A percentile compares a stretch with the other conserved stretches of the same genome.
These are phyloP conservation scores for Coptodon rendalli DNA, from an alignment of 2,113 vertebrate species.

Conservation along the genomic window DNA sequence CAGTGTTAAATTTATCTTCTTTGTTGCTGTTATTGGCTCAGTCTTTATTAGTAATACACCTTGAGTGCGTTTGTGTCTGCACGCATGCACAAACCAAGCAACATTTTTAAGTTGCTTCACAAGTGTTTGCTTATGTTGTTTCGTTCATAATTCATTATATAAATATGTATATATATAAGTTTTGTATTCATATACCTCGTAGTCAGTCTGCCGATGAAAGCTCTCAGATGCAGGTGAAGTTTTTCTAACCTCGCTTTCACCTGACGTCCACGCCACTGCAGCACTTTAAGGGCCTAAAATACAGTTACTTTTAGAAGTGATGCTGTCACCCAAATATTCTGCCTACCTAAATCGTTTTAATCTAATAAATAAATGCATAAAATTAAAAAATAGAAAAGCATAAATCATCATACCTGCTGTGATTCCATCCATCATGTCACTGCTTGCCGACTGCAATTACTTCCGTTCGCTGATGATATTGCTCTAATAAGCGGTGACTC, in stretches of 20 bases:
- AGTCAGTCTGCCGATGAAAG: background rate
- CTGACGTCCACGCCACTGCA: too few relatives aligned
- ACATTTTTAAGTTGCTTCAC: background rate
- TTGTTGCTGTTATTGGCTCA: background rate
- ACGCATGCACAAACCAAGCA: background rate
- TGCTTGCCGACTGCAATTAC: background rate
- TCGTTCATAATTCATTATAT: background rate
- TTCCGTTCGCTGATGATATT: rapidly evolving
- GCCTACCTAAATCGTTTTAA: background rate
- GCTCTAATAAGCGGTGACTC: background rate
- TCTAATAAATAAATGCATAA: background rate
- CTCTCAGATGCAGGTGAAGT: background rate
- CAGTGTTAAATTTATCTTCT: background rate
- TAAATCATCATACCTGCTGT: background rate
- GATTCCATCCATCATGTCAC: background rate
- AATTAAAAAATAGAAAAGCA: background rate
- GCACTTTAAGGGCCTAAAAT: background rate
- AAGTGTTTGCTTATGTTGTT: background rate
- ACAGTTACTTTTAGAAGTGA: background rate
- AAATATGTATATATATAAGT: background rate
- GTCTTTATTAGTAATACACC: background rate
- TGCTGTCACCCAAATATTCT: background rate
- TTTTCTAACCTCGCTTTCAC: background rate
- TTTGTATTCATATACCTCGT: rapidly evolving
- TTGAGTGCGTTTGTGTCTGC: background rate